These are phyloP conservation scores for Spialia ferax DNA, from an alignment of 2,888 invertebrate genomes.

Conservation along the genomic window DNA sequence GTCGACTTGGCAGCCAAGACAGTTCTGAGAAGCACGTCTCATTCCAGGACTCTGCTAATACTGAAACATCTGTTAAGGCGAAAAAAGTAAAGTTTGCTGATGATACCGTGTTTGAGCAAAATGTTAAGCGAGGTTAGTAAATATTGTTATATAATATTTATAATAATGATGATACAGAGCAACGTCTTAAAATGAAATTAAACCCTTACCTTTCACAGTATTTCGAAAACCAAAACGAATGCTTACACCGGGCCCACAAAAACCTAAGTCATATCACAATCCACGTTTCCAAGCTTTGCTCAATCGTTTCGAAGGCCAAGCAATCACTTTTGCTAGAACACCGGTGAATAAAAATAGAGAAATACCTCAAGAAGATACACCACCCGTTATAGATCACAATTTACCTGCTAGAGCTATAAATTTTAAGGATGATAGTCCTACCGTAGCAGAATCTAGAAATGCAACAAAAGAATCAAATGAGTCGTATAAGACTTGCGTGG, in stretches of 20 bases:
- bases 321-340: constrained; percentile 66
- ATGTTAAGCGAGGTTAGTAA: constrained; percentile 66
- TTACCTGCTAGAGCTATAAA: constrained; percentile 77
- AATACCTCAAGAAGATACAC: constrained; percentile 66
- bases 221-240: constrained; percentile 79
- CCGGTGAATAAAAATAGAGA: constrained; percentile 60
- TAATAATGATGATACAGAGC: not conserved
- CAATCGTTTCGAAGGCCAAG: constrained; percentile 76
- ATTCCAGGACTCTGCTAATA: constrained; percentile 65
- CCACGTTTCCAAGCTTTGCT: constrained; percentile 80
- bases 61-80: constrained; percentile 61
- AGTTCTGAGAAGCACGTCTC: constrained; percentile 77
- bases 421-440: constrained; percentile 75
- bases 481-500: constrained; percentile 71
- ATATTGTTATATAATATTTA: not conserved
- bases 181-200: not conserved
- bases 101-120: constrained; percentile 72
- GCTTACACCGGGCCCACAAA: constrained; percentile 80
- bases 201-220: constrained; percentile 57
- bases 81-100: constrained; percentile 79
- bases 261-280: constrained; percentile 65
- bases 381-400: constrained; percentile 67
- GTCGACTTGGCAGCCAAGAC: constrained; percentile 72
- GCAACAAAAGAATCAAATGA: constrained; percentile 70
- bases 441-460: constrained; percentile 56